Evolutionary conservation across 2,113 vertebrate genomes (phyloP).

Genomic region (Theropithecus gelada): DNA sequence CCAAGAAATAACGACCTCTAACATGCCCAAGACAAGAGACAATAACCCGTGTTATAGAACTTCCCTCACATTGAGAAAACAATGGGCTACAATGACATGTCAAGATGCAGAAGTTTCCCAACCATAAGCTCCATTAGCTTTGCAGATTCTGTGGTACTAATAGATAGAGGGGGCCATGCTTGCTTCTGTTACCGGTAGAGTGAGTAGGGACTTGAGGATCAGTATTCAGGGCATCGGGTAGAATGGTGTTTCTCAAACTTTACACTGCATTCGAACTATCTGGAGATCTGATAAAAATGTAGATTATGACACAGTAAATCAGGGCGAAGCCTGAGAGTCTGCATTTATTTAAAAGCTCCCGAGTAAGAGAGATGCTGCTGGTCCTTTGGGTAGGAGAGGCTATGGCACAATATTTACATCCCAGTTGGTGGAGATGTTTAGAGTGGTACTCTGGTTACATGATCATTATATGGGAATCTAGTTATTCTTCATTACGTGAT

Average conservation of each 20-base stretch:
- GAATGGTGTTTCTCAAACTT: fast-evolving
- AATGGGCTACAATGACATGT: background rate
- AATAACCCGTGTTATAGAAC: background rate
- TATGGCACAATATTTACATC: no score
- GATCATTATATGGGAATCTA: background rate
- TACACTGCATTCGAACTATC: background rate
- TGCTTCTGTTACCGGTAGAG: background rate
- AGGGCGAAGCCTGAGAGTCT: background rate
- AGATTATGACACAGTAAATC: background rate
- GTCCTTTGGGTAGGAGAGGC: background rate
- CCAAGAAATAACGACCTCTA: background rate
- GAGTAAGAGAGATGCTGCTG: fast-evolving
- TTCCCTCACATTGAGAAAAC: background rate
- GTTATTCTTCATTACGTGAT: background rate
- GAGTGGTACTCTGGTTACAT: background rate
- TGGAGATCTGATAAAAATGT: background rate
- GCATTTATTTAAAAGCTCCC: background rate
- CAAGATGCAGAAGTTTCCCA: background rate
- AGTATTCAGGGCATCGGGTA: fast-evolving
- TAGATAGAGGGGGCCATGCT: fast-evolving
- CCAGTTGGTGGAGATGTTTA: background rate
- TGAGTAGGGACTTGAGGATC: background rate
- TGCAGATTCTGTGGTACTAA: no score
- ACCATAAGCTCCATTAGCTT: background rate
- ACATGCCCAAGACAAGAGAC: background rate